phyloP scores from a whole-genome alignment of 2,113 vertebrate genomes.

The Hemichromis elongatus region DNA sequence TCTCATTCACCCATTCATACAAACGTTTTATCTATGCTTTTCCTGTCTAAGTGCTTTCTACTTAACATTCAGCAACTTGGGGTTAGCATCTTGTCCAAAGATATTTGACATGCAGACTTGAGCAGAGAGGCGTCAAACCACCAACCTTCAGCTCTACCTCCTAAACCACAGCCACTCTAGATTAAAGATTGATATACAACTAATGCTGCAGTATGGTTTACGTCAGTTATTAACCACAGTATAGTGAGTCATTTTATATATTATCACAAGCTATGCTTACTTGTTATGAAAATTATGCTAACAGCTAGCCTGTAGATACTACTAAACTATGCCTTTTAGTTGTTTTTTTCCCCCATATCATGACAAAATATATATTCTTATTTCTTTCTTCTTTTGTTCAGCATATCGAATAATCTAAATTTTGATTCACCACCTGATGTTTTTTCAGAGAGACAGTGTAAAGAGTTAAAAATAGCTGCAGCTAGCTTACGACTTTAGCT shows the following conservation, averaged over 20 bases:
- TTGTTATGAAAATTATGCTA: neutral
- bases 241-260: neutral
- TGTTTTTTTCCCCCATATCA: neutral
- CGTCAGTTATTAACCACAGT: neutral
- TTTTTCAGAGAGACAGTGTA: neutral
- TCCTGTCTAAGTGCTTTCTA: neutral
- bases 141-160: neutral
- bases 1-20: neutral
- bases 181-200: neutral
- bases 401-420: neutral
- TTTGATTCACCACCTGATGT: neutral
- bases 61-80: neutral
- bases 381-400: neutral
- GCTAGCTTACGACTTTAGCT: neutral
- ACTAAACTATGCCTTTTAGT: neutral
- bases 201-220: neutral
- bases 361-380: neutral
- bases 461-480: neutral
- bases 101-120: neutral
- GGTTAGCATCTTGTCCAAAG: neutral
- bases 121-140: neutral
- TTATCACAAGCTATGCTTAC: neutral
- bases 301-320: neutral
- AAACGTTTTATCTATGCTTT: neutral
- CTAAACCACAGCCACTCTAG: neutral